Evolutionary conservation across 2,888 invertebrate genomes (phyloP), one percentile per base, ranked within the genome.

Genomic region (Drosophila histrio): DNA sequence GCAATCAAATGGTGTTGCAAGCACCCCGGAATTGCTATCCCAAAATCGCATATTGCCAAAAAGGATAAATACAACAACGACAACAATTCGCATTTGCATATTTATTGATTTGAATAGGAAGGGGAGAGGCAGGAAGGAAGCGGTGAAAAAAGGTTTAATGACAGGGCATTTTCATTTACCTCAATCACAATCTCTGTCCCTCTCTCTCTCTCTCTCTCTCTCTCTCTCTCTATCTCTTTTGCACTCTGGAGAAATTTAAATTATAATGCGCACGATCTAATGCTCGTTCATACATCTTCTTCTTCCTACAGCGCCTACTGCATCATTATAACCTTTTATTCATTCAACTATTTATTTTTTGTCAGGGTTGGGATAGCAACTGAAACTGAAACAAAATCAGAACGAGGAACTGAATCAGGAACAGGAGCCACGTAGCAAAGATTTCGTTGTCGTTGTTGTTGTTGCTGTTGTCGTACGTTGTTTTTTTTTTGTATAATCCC

Each of bases 281-380:
- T 47, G 57, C 49, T 36, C 28, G 49, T 38, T 68, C 15, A 34
- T 28, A 34, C 32, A 49, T 34, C 49, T 72, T 30, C 60, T 72
- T 47, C 79, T 56, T 46, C 54, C 54, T 34, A 30, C 62, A 39
- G 60, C 65, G 22, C 28, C 79, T 59, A 53, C 63, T 65, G 70
- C 73, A 67, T 68, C 77, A 73, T 72, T 73, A 83, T 88, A 80
- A 86, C 86, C 74, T 79, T 86, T 63, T 66, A 65, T 82, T 61
- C 63, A 56, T 60, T 65, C 17, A 21, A 39, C 32, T 41, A 39
- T 44, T 62, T 62, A 59, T 61, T 58, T 44, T 53, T 36, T 46
- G 30, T 60, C 76, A 61, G 81, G 82, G 81, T 87, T 76, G 82
- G 5, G 64, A 50, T 32, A 50, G 44, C 54, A 50, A 67, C 47